A percentile compares a stretch with the other conserved stretches of the same genome.
phyloP scores from a whole-genome alignment of 2,888 invertebrate species.

The Theristus sp. region DNA sequence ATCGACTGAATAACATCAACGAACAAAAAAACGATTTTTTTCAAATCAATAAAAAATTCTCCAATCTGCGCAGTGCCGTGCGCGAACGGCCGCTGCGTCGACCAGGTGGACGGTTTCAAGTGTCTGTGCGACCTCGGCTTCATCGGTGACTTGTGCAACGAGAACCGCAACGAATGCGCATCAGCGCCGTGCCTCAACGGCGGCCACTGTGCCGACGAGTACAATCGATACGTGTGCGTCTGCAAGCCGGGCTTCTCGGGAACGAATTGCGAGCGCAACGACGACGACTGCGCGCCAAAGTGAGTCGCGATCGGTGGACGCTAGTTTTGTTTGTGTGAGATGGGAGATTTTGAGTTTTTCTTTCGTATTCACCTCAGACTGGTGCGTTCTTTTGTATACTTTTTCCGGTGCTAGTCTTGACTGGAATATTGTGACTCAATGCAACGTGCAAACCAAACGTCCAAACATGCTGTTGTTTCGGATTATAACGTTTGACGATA shows the following conservation, averaged over 20 bases:
- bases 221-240: conserved; percentile 77
- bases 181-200: conserved; percentile 65
- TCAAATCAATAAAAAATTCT: too few species aligned
- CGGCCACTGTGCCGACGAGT: conserved; percentile 77
- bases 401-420: not conserved
- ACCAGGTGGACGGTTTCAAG: conserved; percentile 34
- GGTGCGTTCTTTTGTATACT: not conserved
- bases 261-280: conserved; percentile 81
- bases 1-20: too few species aligned
- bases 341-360: conserved; percentile 1
- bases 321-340: not conserved
- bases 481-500: too few species aligned
- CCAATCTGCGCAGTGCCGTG: conserved; percentile 8
- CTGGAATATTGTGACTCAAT: not conserved
- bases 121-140: conserved; percentile 68
- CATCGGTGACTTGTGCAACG: conserved; percentile 58
- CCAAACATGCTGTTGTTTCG: too few species aligned
- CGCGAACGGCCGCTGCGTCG: conserved; percentile 26
- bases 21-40: too few species aligned
- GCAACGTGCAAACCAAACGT: too few species aligned
- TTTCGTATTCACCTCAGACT: too few species aligned
- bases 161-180: conserved; percentile 71
- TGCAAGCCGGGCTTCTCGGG: conserved; percentile 77
- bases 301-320: not conserved
- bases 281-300: conserved; percentile 31